Evolutionary conservation across 2,888 invertebrate genomes (phyloP), one percentile per base, ranked within the genome.

Genomic region (Meteorus colon): DNA sequence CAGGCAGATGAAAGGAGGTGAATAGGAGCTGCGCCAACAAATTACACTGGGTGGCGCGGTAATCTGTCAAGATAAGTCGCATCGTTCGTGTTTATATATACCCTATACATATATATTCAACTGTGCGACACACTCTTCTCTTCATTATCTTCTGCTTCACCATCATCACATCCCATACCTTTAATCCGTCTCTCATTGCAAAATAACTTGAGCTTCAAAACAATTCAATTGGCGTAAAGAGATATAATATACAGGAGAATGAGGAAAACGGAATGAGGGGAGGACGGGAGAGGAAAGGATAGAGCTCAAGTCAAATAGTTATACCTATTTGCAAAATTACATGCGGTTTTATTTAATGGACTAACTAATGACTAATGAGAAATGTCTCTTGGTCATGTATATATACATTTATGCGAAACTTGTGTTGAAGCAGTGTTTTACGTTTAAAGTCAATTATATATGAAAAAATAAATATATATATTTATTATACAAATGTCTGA

Each of bases 21-120:
- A 51, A 71, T 71, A 34, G 71, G 78, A 78, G 80, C 78, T 55
- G 19, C 73, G 73, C 80, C 81, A 79, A 82, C 83, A 85, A 85
- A 84, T 86, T 83, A 84, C 82, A 78, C 77, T 81, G 78, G 82
- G 79, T 78, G 76, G 77, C 75, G 71, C 73, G 78, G 81, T 81
- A 84, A 85, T 86, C 86, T 85, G 82, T 84, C 82, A 83, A 85
- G 86, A 86, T 86, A 86, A 86, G 79, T 83, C 78, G 70, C 68
- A 74, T 79, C 80, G 78, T 82, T 62, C 51, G 29, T 55, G n/a
- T 19, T 5, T 55, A 55, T 55, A 19, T 19, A 55, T 24, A 55
- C n/a, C n/a, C 19, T 48, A 48, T 48, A 48, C n/a, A 24, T 73
- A 37, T 55, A 37, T 65, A 37, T 73, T 73, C 37, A 27, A 37